A percentile compares a stretch with the other conserved stretches of the same genome.
Evolutionary conservation across 2,113 vertebrate genomes (phyloP).

Genomic region (Zosterops pallidus): DNA sequence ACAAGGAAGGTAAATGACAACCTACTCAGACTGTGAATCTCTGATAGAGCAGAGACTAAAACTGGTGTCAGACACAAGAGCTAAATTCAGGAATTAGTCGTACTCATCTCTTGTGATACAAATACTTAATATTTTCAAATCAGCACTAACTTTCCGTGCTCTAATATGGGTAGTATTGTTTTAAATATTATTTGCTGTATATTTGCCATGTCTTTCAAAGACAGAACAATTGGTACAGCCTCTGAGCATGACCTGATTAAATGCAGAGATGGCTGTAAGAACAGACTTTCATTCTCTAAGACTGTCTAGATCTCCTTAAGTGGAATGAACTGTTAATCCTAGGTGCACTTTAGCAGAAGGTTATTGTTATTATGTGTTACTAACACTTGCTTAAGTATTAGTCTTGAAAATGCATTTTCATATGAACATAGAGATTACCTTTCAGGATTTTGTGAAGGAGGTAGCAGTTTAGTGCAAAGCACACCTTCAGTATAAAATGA

Average conservation of each 20-base stretch:
- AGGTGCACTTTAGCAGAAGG: constrained; percentile 15
- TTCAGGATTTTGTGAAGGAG: not conserved
- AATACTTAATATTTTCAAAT: not conserved
- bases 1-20: not conserved
- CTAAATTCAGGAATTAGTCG: not conserved
- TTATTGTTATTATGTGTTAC: not conserved
- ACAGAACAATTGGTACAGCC: not conserved
- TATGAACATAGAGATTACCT: not conserved
- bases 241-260: constrained; percentile 13
- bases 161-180: not conserved
- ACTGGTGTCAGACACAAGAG: not conserved
- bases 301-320: constrained; percentile 8
- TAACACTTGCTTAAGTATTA: not conserved
- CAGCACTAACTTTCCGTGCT: not conserved
- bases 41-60: not conserved
- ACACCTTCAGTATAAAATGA: not conserved
- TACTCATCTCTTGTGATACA: not conserved
- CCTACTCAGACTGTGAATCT: not conserved
- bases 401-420: not conserved
- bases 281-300: constrained; percentile 34
- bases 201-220: not conserved
- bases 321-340: constrained; percentile 31
- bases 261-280: not conserved
- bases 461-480: not conserved
- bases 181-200: not conserved